Evolutionary conservation across 2,888 invertebrate species (phyloP).

Genomic region (Eustalomyia histrio): DNA sequence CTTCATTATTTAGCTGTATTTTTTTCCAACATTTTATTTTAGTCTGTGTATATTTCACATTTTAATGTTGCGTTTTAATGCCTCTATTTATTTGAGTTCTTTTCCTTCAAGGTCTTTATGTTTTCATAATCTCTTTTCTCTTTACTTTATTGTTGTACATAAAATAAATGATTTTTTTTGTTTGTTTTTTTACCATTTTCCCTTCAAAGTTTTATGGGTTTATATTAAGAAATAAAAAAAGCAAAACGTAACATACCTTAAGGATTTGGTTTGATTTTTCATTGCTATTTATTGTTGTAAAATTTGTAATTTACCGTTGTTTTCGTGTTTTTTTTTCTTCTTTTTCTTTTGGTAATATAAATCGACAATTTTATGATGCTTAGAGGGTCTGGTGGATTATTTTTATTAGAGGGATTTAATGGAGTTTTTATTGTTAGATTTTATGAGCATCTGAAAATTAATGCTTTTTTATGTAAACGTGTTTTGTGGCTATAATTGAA

Average conservation of each 20-base stretch:
- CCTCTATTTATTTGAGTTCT: conserved; percentile 50
- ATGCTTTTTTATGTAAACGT: background rate
- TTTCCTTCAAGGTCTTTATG: background rate
- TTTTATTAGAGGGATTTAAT: background rate
- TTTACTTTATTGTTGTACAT: conserved; percentile 8
- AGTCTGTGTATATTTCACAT: background rate
- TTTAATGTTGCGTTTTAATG: conserved; percentile 66
- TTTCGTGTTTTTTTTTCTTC: background rate
- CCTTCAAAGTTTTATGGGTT: background rate
- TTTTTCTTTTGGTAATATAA: background rate
- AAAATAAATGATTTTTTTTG: background rate
- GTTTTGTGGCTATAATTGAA: background rate
- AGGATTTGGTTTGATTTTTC: conserved; percentile 10
- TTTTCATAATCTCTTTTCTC: background rate
- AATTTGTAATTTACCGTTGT: conserved; percentile 11
- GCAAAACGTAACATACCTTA: background rate
- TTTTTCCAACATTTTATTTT: background rate
- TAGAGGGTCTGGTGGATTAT: background rate
- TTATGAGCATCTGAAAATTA: conserved; percentile 7
- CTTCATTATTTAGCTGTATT: background rate
- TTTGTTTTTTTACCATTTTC: background rate
- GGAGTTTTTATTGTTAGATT: background rate
- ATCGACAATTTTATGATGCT: background rate
- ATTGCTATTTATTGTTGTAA: conserved; percentile 7
- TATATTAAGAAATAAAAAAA: background rate